These are phyloP conservation scores for Dermochelys coriacea DNA, from an alignment of 2,797 vertebrate genomes.

Conservation along the genomic window DNA sequence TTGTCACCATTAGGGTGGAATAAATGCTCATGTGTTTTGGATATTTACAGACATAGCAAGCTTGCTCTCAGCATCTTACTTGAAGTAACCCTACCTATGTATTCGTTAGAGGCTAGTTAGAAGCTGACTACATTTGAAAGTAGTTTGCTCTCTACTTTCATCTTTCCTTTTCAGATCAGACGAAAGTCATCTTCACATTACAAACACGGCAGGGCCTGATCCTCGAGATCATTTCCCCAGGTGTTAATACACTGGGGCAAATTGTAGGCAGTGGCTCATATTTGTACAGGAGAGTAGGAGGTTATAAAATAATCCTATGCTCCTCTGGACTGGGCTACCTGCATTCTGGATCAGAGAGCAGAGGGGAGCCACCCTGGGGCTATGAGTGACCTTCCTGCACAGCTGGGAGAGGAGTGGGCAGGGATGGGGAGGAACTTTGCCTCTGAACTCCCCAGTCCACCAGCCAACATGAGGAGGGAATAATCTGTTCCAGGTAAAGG, in stretches of 20 bases:
- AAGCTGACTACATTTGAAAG: too few species aligned
- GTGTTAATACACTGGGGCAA: background rate
- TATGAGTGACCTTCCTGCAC: too few species aligned
- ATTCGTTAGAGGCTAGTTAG: too few species aligned
- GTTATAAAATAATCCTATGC: background rate
- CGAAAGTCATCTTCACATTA: background rate
- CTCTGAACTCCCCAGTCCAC: too few species aligned
- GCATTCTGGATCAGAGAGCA: background rate
- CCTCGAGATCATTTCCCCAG: background rate
- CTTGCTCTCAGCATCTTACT: background rate
- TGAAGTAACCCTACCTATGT: background rate
- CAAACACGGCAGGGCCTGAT: rapidly evolving
- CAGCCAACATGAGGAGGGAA: too few species aligned
- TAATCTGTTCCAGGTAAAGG: background rate
- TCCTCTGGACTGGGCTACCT: background rate
- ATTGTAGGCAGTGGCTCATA: background rate
- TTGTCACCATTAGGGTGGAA: background rate
- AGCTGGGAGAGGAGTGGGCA: too few species aligned
- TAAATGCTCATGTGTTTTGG: background rate
- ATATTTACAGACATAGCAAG: background rate
- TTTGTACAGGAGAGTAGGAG: background rate
- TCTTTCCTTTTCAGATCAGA: too few species aligned
- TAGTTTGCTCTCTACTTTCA: too few species aligned
- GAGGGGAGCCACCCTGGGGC: rapidly evolving
- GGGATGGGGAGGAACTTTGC: too few species aligned